Conservation (phyloP, 2,888 invertebrate species). For the Prenolepis imparis region DNA sequence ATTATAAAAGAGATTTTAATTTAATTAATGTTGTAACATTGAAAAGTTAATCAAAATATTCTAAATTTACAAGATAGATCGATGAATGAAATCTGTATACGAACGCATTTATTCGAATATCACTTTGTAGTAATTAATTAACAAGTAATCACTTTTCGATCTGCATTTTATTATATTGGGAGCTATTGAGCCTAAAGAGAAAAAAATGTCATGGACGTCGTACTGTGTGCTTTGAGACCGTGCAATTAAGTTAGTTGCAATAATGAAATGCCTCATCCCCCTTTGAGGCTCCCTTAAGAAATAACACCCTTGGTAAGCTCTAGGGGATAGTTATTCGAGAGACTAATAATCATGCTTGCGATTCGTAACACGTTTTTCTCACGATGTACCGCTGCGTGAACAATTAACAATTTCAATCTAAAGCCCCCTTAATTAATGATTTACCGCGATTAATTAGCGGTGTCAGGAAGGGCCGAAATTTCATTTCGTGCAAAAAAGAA, state of each 20-base stretch:
- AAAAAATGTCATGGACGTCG: not conserved
- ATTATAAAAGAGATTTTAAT: slow-evolving; percentile 8
- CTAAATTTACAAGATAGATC: not conserved
- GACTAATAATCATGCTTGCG: slow-evolving; percentile 65
- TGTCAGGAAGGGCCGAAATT: slow-evolving; percentile 13
- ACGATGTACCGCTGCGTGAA: slow-evolving; percentile 75
- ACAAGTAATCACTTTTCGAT: slow-evolving; percentile 47
- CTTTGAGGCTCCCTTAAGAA: slow-evolving; percentile 62
- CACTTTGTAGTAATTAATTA: slow-evolving; percentile 26
- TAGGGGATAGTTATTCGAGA: slow-evolving; percentile 62
- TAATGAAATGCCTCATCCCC: slow-evolving; percentile 77
- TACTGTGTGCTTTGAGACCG: slow-evolving; percentile 55
- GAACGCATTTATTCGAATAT: slow-evolving; percentile 24
- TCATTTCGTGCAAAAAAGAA: not conserved
- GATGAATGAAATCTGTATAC: slow-evolving; percentile 6
- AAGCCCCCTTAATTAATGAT: slow-evolving; percentile 43
- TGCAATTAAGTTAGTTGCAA: slow-evolving; percentile 74
- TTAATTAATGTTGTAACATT: slow-evolving; percentile 29
- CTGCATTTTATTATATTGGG: slow-evolving; percentile 30
- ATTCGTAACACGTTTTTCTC: slow-evolving; percentile 81
- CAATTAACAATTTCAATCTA: slow-evolving; percentile 66
- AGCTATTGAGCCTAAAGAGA: slow-evolving; percentile 6
- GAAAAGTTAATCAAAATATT: not conserved
- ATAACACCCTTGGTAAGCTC: slow-evolving; percentile 64
- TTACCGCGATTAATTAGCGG: slow-evolving; percentile 43